phyloP scores from a whole-genome alignment of 2,888 invertebrate genomes.

The Incurvaria masculella region DNA sequence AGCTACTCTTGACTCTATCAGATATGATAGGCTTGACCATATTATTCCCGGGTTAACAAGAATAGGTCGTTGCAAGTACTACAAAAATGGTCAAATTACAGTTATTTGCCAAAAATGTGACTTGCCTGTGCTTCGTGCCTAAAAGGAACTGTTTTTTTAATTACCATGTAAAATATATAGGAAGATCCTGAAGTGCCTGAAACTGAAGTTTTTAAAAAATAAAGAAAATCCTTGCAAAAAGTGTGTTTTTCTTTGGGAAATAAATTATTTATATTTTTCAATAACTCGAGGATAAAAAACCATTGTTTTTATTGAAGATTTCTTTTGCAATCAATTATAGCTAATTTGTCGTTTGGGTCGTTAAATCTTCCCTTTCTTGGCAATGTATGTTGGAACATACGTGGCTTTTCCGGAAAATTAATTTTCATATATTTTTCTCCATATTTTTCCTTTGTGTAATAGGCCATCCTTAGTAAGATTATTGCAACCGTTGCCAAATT shows the following conservation, averaged over 20 bases:
- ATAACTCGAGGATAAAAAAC: background rate
- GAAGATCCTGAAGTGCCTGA: no score
- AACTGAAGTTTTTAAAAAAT: no score
- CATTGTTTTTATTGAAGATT: background rate
- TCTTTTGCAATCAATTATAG: background rate
- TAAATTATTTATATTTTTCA: background rate
- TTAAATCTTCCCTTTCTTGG: background rate
- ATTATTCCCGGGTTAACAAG: background rate
- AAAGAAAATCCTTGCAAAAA: background rate
- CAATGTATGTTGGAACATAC: background rate
- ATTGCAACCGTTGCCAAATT: background rate
- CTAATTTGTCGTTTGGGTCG: no score
- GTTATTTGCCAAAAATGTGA: no score
- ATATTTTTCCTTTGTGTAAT: background rate
- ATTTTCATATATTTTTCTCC: background rate
- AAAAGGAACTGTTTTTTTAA: no score
- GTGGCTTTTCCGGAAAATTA: background rate
- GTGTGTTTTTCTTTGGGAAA: background rate
- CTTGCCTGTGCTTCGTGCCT: no score
- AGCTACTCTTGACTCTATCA: background rate
- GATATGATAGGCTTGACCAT: background rate
- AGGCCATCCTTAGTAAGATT: background rate
- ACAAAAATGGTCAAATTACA: no score
- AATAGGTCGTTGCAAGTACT: no score
- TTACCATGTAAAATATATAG: no score